Base-by-base conservation (phyloP, 2,113 vertebrate species). In the Accipiter cooperii region DNA sequence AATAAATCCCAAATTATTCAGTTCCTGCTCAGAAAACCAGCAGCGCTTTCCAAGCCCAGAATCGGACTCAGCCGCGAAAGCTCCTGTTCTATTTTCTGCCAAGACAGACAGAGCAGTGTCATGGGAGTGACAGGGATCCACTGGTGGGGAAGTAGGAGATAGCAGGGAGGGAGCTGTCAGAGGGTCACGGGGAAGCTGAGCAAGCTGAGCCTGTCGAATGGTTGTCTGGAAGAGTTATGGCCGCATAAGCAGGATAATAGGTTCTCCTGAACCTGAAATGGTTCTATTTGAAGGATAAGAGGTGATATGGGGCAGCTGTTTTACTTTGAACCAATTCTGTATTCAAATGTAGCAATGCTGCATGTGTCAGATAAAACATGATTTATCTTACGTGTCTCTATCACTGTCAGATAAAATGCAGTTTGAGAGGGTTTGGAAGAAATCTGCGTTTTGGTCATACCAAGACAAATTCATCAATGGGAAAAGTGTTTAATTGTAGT, bases 291-390 rank as follows among this genome's bases (percentile, higher is more conserved):
- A 80, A 90, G 86, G 71, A 61, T 84, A 84, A 40, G 71, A 84
- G 91, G 55, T 91, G 63, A 81, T 94, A 86, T 1, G n/a, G 94
- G 75, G 87, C 81, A 88, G 76, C 89, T 88, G 66, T 60, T 97
- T 96, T 87, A 87, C 86, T 92, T 89, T 88, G 95, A 93, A 95
- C 63, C n/a, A 87, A 80, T 96, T 90, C 86, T 85, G 71, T 93
- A 97, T 96, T 97, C 93, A 96, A 95, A 97, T 89, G 87, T 91
- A 91, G 95, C 76, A 42, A 85, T 78, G 91, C 95, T 96, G 94
- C 90, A 92, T 69, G 58, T 96, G 87, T 96, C 95, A 95, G 94
- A 96, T 96, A 96, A 97, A 96, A 84, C 10, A 10, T 94, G 92
- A 96, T 97, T 95, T 96, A 96, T 96, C 94, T 90, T 40, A 47